Percentiles rank a stretch among this genome's conserved stretches.
Conservation (phyloP, 2,888 invertebrate genomes). For the Synanthedon vespiformis region DNA sequence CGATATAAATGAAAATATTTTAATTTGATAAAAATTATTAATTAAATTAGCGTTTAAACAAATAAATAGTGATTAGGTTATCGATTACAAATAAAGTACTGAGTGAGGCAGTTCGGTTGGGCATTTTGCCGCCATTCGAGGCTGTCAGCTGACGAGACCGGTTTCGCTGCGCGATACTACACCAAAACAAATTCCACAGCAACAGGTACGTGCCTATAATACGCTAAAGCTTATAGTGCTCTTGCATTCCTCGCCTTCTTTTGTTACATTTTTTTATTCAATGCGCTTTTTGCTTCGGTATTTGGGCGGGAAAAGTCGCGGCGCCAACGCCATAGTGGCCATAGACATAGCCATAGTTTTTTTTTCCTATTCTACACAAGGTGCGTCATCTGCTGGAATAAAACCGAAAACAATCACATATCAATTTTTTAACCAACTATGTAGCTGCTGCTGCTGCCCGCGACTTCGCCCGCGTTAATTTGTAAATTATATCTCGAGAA, state of each 20-base stretch:
- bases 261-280: constrained; percentile 14
- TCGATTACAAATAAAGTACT: no score
- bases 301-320: neutral
- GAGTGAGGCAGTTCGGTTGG: neutral
- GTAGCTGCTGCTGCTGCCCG: no score
- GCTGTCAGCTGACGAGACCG: constrained; percentile 51
- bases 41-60: neutral
- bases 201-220: constrained; percentile 38
- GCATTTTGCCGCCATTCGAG: constrained; percentile 2
- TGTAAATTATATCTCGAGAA: no score
- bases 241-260: neutral
- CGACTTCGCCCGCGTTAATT: no score
- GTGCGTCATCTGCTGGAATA: no score
- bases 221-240: constrained; percentile 7
- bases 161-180: constrained; percentile 31
- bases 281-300: neutral
- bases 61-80: neutral
- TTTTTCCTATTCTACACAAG: no score
- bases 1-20: no score
- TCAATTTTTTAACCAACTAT: no score
- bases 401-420: no score
- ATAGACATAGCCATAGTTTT: no score
- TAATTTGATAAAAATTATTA: no score
- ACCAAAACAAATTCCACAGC: constrained; percentile 42
- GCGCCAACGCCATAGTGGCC: neutral